Conservation (phyloP, 2,888 invertebrate species). For the Noctuana brunneofusca region DNA sequence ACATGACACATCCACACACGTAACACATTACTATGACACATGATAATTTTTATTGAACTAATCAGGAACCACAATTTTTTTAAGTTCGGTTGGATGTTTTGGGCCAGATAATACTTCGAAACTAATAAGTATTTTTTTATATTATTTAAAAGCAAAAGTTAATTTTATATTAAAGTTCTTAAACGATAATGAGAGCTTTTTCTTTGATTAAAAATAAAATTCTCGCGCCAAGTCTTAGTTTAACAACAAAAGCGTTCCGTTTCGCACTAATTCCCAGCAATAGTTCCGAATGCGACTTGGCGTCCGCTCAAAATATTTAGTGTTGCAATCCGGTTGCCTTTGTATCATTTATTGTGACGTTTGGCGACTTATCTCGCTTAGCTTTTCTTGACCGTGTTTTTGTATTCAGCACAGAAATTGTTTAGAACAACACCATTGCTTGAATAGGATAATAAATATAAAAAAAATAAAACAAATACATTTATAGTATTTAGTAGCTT, state of each 20-base stretch:
- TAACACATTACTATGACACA: too few species aligned
- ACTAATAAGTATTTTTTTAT: too few species aligned
- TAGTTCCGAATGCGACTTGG: not conserved
- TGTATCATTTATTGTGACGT: conserved; percentile 8
- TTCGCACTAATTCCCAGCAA: conserved; percentile 18
- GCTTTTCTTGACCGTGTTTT: not conserved
- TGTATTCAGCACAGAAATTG: not conserved
- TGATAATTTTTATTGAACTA: too few species aligned
- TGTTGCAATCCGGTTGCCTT: conserved; percentile 16
- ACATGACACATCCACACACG: too few species aligned
- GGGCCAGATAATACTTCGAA: too few species aligned
- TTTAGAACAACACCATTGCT: too few species aligned
- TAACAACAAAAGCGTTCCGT: conserved; percentile 5
- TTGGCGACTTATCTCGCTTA: not conserved
- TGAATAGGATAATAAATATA: too few species aligned
- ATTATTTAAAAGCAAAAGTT: not conserved
- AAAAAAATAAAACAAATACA: too few species aligned
- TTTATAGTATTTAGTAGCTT: too few species aligned
- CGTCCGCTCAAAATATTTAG: conserved; percentile 16
- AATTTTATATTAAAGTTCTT: not conserved
- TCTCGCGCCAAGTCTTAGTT: not conserved
- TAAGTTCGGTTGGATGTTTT: too few species aligned
- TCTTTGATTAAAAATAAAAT: not conserved
- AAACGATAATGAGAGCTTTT: not conserved
- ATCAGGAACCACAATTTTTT: too few species aligned